Base-by-base conservation (phyloP, 2,797 vertebrate genomes). In the Trachurus trachurus region DNA sequence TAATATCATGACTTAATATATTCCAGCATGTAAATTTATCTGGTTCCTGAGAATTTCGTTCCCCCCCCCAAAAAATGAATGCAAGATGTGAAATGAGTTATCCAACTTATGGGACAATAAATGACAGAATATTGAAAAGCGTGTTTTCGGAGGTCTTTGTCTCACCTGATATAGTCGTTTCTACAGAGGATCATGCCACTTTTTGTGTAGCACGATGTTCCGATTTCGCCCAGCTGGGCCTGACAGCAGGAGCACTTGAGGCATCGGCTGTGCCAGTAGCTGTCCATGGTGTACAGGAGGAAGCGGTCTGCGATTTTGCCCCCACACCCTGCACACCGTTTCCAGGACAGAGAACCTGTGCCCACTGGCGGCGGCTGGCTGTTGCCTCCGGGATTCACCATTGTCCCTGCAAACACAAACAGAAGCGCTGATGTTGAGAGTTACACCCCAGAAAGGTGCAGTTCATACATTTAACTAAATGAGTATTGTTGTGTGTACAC, bases 151-250 rank as follows among this genome's bases (percentile, higher is more conserved):
- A 58, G 31, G 34, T 64, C 58, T 34, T 78, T 74, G 71, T 26
- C 96, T 96, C 93, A 99, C 98, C 98, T 99, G 96, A 99, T 99
- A 91, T 99, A 99, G 96, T 99, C 98, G 74, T 98, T 99, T 96
- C 98, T 97, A 93, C 98, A 99, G 81, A 99, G 97, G 92, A 99
- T 99, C 98, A 99, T 99, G 91, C 98, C 98, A 76, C 98, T 99
- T 94, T 99, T 99, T 83, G 98, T 99, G 94, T 98, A 99, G 95
- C 98, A 99, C 54, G 98, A 99, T 19, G 98, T 98, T 90, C 98
- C 98, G 83, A 99, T 99, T 93, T 99, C 98, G 2, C 98, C 98
- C 87, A 99, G 97, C 95, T 99, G 98, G 84, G 98, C 98, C 95
- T 99, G 98, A 95, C 98, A 99, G 95, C 98, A 99, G 76, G 98